Conservation (phyloP, 2,113 vertebrate species). For the Myotis brandtii region DNA sequence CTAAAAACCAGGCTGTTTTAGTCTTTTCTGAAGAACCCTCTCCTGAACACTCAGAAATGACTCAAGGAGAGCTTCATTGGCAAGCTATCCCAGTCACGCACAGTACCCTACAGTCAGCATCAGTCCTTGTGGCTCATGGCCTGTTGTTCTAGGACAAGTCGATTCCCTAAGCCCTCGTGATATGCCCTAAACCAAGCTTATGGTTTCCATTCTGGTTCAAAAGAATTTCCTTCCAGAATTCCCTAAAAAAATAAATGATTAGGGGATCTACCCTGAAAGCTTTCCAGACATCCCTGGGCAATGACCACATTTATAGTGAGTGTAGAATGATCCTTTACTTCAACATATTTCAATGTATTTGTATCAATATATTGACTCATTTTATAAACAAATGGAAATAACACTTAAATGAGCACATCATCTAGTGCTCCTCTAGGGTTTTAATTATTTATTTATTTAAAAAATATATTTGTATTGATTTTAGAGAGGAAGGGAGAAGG, state of each 20-base stretch:
- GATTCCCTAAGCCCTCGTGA: not conserved
- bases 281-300: not conserved
- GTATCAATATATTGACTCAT: not conserved
- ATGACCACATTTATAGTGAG: not conserved
- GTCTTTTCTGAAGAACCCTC: not conserved
- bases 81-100: not conserved
- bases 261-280: not conserved
- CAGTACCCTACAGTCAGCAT: rapidly evolving
- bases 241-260: not conserved
- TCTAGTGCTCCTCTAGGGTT: not conserved
- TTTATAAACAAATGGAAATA: not conserved
- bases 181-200: not conserved
- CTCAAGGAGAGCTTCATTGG: not conserved
- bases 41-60: not conserved
- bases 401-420: not conserved
- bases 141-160: not conserved
- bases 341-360: not conserved
- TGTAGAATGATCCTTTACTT: not conserved
- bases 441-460: too few relatives aligned
- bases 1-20: not conserved
- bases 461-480: too few relatives aligned
- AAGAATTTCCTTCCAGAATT: constrained; percentile 12
- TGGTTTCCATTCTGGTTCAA: not conserved
- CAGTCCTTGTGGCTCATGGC: not conserved
- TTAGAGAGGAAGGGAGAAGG: too few relatives aligned